Evolutionary conservation across 2,888 invertebrate genomes (phyloP), one percentile per base, ranked within the genome.

Genomic region (Octonoba sinensis): DNA sequence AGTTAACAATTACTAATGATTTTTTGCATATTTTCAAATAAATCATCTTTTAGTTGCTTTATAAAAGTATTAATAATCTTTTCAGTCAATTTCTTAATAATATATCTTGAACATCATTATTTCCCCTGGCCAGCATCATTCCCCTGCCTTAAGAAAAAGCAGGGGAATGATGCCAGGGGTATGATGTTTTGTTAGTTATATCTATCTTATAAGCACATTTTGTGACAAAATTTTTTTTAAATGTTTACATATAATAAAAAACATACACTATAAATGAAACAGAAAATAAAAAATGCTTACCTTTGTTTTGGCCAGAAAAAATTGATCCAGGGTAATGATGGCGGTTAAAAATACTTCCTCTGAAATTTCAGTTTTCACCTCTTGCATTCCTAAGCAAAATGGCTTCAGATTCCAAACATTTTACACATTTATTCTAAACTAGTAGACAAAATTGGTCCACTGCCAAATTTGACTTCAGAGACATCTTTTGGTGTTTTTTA

Each of bases 211-310:
- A 8, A 51, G 3, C 11, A 51, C 51, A 51, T 51, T 2, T 2
- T 51, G 51, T 2, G 8, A 51, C 51, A 51, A 51, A 51, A 51
- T 3, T n/a, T n/a, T 51, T 51, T n/a, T 3, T 3, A 51, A 51
- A 51, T 15, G 51, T 3, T 3, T 51, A 51, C 51, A 51, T 18
- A 51, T 51, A 51, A 3, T 51, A n/a, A 51, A 8, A 51, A 51
- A 51, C 51, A 3, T 51, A 18, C 8, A 51, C 18, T 51, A 51
- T 3, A 2, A n/a, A 8, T 8, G 8, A 3, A 51, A 51, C 51
- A 51, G 3, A 51, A 51, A 51, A 51, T 51, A n/a, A 51, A 51
- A 51, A 51, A 51, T n/a, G 51, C 51, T 51, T 51, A 51, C 51
- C 51, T 51, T 51, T 51, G 1, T 2, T 51, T 51, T 51, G 8